Evolutionary conservation across 2,113 vertebrate genomes (phyloP).

Genomic region (Corydoras sp.): DNA sequence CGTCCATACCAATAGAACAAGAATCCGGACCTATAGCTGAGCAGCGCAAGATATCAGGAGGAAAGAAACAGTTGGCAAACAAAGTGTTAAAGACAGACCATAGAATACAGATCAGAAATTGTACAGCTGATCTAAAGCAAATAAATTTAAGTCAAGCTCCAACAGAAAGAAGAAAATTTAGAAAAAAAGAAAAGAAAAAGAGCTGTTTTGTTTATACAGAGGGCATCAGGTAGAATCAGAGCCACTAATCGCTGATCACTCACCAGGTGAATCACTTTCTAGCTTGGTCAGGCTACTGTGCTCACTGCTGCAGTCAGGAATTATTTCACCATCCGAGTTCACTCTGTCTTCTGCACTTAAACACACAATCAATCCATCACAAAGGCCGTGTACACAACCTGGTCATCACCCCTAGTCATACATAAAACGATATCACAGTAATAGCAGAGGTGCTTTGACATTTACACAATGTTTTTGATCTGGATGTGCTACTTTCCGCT

Average conservation of each 20-base stretch:
- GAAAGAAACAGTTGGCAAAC: conserved; percentile 42
- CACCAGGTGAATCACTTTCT: conserved; percentile 65
- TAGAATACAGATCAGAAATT: conserved; percentile 55
- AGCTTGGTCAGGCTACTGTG: conserved; percentile 69
- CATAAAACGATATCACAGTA: too few relatives aligned
- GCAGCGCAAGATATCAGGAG: conserved; percentile 48
- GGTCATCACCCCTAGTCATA: background rate
- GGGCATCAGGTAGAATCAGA: background rate
- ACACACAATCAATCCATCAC: background rate
- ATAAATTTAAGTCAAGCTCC: conserved; percentile 2
- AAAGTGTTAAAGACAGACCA: conserved; percentile 59
- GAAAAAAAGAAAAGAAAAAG: background rate
- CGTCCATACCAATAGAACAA: conserved; percentile 92
- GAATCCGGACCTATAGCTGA: conserved; percentile 86
- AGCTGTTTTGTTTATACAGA: background rate
- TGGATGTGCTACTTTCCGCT: too few relatives aligned
- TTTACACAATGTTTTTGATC: too few relatives aligned
- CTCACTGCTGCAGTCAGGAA: conserved; percentile 79
- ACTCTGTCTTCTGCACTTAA: conserved; percentile 66
- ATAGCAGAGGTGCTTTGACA: too few relatives aligned
- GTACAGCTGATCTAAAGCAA: conserved; percentile 41
- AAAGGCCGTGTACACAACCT: background rate
- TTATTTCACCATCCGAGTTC: conserved; percentile 69
- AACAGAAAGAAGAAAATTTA: background rate
- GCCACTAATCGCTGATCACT: conserved; percentile 49